Base-by-base conservation (phyloP, 2,113 vertebrate species). In the Rhombomys opimus region DNA sequence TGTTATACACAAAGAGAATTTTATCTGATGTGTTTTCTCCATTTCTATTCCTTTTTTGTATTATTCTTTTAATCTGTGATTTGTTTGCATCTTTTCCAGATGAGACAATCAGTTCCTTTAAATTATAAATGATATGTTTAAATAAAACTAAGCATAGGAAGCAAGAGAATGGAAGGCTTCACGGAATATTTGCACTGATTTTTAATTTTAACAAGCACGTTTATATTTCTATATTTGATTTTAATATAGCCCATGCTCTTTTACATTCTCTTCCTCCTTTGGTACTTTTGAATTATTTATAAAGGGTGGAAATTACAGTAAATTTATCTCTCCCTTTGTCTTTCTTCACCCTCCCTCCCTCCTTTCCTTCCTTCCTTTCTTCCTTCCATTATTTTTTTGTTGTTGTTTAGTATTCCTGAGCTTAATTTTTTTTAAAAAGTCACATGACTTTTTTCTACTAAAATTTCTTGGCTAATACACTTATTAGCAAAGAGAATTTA, bases 181-280 rank as follows among this genome's bases (percentile, higher is more conserved):
- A 35, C 84, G 12, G 84, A 93, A 87, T 94, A 76, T 50, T 75
- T 10, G 82, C 67, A 61, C 30, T 82, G 38, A 91, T 68, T 87
- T 94, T 96, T 73, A 87, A 41, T 93, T 94, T 87, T 22, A 89
- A 9, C 67, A 68, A 14, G 18, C 13, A 38, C 17, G 68, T 75
- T 93, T 96, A 3, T 92, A 2, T 88, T 93, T 93, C 72, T 54
- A 22, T 88, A 54, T 87, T 72, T 89, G 11, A 78, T 93, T 93
- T 94, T 25, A 91, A 7, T 87, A 57, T 82, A 68, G 17, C n/a
- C 50, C 87, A 3, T 68, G 87, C 11, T 84, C 17, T 82, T 93
- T 23, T 90, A 11, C 54, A 59, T 95, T 76, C 73, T 7, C 17
- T 5, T 7, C 2, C 7, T 72, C 1, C 7, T 80, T 13, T 59